These are phyloP conservation scores for Alcedo quadribrachys DNA, from an alignment of 2,797 vertebrate genomes.

Conservation along the genomic window DNA sequence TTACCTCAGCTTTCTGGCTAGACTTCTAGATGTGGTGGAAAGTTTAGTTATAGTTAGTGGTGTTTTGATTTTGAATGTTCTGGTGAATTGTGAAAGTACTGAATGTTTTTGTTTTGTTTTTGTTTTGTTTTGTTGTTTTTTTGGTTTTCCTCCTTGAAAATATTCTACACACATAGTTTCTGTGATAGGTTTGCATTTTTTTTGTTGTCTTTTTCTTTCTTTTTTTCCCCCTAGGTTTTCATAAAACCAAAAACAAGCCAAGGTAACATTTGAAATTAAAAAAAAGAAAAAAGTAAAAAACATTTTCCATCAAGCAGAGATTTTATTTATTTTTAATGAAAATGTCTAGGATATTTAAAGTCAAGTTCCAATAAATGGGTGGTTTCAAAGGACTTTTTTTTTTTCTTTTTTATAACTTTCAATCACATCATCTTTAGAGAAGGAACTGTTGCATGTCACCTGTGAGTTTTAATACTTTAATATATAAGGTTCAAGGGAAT, in stretches of 20 bases:
- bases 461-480: neutral
- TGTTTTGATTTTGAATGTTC: neutral
- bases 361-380: neutral
- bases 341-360: neutral
- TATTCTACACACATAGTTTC: neutral
- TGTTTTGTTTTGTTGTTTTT: neutral
- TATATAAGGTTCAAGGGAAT: neutral
- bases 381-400: neutral
- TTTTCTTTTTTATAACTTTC: neutral
- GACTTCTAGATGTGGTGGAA: neutral
- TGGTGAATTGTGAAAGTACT: neutral
- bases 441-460: neutral
- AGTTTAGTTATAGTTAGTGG: neutral
- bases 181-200: neutral
- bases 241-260: neutral
- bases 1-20: neutral
- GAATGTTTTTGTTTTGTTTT: neutral
- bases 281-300: neutral
- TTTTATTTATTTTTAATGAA: neutral
- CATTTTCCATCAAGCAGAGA: fast-evolving
- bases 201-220: neutral
- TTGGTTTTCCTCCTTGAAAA: neutral
- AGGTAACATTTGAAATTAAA: neutral
- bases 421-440: neutral
- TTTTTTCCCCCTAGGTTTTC: neutral